phyloP scores from a whole-genome alignment of 2,113 vertebrate species.

The Tyto alba region DNA sequence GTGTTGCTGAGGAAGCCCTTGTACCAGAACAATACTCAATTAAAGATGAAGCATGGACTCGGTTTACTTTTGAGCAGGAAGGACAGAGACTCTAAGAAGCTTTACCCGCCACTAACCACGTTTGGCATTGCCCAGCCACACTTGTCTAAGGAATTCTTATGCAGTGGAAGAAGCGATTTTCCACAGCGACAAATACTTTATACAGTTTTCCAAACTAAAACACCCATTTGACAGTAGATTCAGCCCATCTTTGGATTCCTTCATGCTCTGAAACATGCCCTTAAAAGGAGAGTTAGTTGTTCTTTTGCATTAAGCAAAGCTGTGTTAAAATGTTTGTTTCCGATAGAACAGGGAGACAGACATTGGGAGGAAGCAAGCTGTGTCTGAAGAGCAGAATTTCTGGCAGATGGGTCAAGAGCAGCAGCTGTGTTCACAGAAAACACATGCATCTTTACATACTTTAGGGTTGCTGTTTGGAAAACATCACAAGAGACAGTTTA shows the following conservation, averaged over 20 bases:
- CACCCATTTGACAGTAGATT: neutral
- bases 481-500: neutral
- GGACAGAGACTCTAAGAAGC: neutral
- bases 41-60: neutral
- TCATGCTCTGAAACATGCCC: neutral
- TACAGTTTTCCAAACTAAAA: neutral
- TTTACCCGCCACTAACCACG: neutral
- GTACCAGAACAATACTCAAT: neutral
- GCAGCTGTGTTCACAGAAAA: constrained; percentile 53
- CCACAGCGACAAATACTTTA: neutral
- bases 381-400: constrained; percentile 59
- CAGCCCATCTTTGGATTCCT: neutral
- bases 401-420: constrained; percentile 64
- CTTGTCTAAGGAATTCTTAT: neutral
- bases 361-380: constrained; percentile 39
- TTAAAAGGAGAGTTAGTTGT: neutral
- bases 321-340: constrained; percentile 51
- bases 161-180: neutral
- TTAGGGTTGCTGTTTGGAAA: constrained; percentile 23
- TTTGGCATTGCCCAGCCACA: neutral
- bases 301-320: constrained; percentile 37
- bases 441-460: constrained; percentile 23
- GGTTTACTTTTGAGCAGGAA: neutral
- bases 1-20: neutral
- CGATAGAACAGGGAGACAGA: constrained; percentile 23